These are phyloP conservation scores for Leucoma salicis DNA, from an alignment of 2,888 invertebrate species.

Conservation along the genomic window DNA sequence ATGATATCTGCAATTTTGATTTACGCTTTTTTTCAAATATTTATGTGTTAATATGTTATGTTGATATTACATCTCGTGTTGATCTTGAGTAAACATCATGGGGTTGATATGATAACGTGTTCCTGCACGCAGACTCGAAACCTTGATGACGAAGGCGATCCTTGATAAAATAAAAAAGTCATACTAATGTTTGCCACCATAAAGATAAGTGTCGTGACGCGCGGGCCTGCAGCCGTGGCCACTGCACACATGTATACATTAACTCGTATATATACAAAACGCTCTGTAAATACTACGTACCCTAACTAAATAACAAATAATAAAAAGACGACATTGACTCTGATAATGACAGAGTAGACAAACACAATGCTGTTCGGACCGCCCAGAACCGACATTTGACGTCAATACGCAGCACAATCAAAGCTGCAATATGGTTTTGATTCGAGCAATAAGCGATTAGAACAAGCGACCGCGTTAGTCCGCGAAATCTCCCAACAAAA, in stretches of 20 bases:
- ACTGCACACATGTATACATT: slow-evolving; percentile 62
- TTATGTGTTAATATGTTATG: slow-evolving; percentile 23
- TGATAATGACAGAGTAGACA: slow-evolving; percentile 52
- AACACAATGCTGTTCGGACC: slow-evolving; percentile 38
- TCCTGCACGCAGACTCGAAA: slow-evolving; percentile 50
- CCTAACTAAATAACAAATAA: slow-evolving; percentile 68
- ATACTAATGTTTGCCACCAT: slow-evolving; percentile 67
- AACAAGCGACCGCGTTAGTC: slow-evolving; percentile 54
- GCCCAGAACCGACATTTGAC: slow-evolving; percentile 42
- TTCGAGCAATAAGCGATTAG: slow-evolving; percentile 48
- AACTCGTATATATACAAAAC: slow-evolving; percentile 32
- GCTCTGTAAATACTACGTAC: slow-evolving; percentile 57
- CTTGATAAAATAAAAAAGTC: slow-evolving; percentile 68
- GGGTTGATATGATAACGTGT: slow-evolving; percentile 65
- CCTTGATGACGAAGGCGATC: slow-evolving; percentile 63
- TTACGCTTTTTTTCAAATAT: too few species aligned
- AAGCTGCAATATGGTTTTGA: slow-evolving; percentile 29
- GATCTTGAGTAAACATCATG: slow-evolving; percentile 57
- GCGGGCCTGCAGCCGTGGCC: slow-evolving; percentile 56
- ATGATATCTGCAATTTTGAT: too few species aligned
- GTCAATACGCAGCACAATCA: slow-evolving; percentile 34
- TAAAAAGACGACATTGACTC: slow-evolving; percentile 62
- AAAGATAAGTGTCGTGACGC: slow-evolving; percentile 69
- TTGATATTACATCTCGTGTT: slow-evolving; percentile 50
- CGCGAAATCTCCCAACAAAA: slow-evolving; percentile 72